phyloP scores from a whole-genome alignment of 2,888 invertebrate species.

The Drosophila mettleri region DNA sequence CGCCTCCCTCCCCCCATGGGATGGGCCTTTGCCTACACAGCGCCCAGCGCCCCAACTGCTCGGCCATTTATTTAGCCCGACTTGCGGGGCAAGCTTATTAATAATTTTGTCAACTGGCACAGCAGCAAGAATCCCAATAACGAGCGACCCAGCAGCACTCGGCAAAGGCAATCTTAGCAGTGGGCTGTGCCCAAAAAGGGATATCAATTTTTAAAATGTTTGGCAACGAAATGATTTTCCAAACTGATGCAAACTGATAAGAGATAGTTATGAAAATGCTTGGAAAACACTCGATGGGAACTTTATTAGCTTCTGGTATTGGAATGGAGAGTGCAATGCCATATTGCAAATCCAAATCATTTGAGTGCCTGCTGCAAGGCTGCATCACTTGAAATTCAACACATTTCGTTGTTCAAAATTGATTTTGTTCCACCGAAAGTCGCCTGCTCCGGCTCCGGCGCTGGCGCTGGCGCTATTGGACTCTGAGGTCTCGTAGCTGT shows the following conservation, averaged over 20 bases:
- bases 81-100: slow-evolving; percentile 66
- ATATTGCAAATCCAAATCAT: slow-evolving; percentile 4
- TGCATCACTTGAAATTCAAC: slow-evolving; percentile 22
- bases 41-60: slow-evolving; percentile 10
- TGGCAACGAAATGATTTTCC: slow-evolving; percentile 1
- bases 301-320: not conserved
- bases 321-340: not conserved
- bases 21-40: slow-evolving; percentile 7
- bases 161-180: not conserved
- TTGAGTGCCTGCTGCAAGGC: slow-evolving; percentile 9
- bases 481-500: slow-evolving; percentile 20
- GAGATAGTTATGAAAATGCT: not conserved
- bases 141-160: not conserved
- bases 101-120: slow-evolving; percentile 70
- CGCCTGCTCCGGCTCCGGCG: not conserved
- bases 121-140: slow-evolving; percentile 30
- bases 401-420: slow-evolving; percentile 35
- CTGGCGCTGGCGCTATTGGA: slow-evolving; percentile 19
- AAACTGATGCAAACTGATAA: not conserved
- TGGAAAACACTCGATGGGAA: too few species aligned
- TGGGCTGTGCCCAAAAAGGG: not conserved
- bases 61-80: slow-evolving; percentile 67
- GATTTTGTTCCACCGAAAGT: slow-evolving; percentile 37
- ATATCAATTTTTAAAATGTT: slow-evolving; percentile 2
- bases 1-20: slow-evolving; percentile 8